Base-by-base conservation (phyloP, 2,797 vertebrate species). In the Acanthurus lineatus region DNA sequence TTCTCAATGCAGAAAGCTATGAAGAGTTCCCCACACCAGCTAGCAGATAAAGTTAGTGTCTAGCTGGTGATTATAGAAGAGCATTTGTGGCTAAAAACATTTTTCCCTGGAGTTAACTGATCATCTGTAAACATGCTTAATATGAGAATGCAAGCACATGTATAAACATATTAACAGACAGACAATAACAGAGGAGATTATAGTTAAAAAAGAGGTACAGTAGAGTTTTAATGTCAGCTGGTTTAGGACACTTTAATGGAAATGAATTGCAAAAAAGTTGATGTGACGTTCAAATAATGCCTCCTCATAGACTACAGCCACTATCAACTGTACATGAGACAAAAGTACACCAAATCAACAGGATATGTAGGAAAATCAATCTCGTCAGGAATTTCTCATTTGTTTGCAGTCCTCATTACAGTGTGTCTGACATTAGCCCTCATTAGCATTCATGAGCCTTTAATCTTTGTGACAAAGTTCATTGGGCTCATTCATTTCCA, bases 391-490 rank as follows among this genome's bases (percentile, higher is more conserved):
- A 68, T 69, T 76, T 76, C 32, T 28, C 40, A 28, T 70, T 86
- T 45, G 70, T 73, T 71, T 53, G 20, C 17, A 53, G 45, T 32
- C 69, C 63, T 82, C 54, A 64, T 74, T 81, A 69, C 74, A 28
- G 64, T 25, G 40, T 25, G 44, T 67, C 76, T 75, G 64, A 81
- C 66, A 82, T 86, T 51, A 32, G 69, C 16, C 53, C 82, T 85
- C 81, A 87, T 85, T 88, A 87, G 87, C 68, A 82, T 88, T 74
- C 40, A 47, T 79, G 73, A 90, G 81, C 77, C 65, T 92, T 89
- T 91, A 87, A 89, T 88, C 86, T 86, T 77, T 63, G 71, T 56
- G 77, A 84, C 91, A 84, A 79, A 91, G 81, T 89, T 76, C 86
- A 71, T 45, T 53, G 6, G 81, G 32, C 66, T 61, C 42, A 3